phyloP scores from a whole-genome alignment of 2,797 vertebrate species.

The Gadopsis bispinosus region DNA sequence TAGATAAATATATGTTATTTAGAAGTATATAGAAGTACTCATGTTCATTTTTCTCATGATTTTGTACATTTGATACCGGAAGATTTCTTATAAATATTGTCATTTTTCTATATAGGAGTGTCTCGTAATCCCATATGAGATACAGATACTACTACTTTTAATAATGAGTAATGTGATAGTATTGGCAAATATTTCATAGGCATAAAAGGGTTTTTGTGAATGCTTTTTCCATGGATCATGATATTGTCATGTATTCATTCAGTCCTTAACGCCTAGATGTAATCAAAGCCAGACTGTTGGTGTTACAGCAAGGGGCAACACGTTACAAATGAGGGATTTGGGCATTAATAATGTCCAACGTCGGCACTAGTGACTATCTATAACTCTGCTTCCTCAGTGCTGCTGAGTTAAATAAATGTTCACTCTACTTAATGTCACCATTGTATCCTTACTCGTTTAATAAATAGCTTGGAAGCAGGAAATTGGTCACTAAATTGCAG shows the following conservation, averaged over 20 bases:
- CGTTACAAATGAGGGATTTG: conserved; percentile 38
- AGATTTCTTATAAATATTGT: background rate
- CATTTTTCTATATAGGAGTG: background rate
- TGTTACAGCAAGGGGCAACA: conserved; percentile 15
- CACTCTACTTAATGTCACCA: conserved; percentile 52
- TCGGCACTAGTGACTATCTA: conserved; percentile 56
- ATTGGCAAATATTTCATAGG: background rate
- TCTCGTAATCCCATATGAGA: background rate
- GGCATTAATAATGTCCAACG: conserved; percentile 61
- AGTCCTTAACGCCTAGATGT: background rate
- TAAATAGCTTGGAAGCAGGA: conserved; percentile 51
- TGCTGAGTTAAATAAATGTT: conserved; percentile 64
- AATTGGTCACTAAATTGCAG: conserved; percentile 65
- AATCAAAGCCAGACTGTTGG: conserved; percentile 34
- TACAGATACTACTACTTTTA: background rate
- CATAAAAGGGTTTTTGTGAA: background rate
- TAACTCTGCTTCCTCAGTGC: conserved; percentile 42
- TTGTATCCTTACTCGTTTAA: conserved; percentile 49
- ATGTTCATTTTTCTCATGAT: background rate
- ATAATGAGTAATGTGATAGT: background rate
- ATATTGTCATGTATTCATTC: background rate
- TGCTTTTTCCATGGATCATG: background rate
- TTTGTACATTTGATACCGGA: background rate
- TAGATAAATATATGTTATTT: background rate
- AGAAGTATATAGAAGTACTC: background rate